Percentiles rank a stretch among this genome's conserved stretches.
Conservation (phyloP, 2,888 invertebrate genomes). For the Chrysomela aeneicollis region DNA sequence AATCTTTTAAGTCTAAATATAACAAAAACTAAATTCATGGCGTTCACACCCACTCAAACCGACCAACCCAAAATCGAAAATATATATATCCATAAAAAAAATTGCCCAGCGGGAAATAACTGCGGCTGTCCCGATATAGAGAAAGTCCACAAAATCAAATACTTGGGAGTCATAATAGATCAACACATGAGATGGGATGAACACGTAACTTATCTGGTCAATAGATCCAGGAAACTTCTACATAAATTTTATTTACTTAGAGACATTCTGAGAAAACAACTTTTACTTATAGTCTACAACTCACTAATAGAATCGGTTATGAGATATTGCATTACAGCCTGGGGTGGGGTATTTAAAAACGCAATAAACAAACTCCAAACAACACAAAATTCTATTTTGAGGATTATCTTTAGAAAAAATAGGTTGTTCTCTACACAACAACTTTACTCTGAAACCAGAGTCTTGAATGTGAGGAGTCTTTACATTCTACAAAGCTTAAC, state of each 20-base stretch:
- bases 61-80: neutral
- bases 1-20: neutral
- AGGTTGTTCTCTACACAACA: neutral
- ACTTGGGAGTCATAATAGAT: neutral
- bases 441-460: neutral
- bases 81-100: neutral
- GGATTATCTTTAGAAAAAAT: neutral
- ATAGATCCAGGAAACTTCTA: neutral
- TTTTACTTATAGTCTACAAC: too few relatives aligned
- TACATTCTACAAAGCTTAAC: neutral
- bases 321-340: neutral
- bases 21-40: neutral
- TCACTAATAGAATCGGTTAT: neutral
- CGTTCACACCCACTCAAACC: slow-evolving; percentile 2
- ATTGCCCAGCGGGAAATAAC: neutral
- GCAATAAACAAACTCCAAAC: neutral
- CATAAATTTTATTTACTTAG: neutral
- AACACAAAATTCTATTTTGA: neutral
- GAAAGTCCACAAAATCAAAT: neutral
- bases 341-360: neutral
- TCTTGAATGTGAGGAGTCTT: slow-evolving; percentile 1
- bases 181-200: neutral
- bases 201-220: neutral
- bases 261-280: neutral
- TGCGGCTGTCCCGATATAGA: neutral